Percentiles rank a stretch among this genome's conserved stretches.
phyloP scores from a whole-genome alignment of 2,888 invertebrate genomes.

The Dryocosmus kuriphilus region DNA sequence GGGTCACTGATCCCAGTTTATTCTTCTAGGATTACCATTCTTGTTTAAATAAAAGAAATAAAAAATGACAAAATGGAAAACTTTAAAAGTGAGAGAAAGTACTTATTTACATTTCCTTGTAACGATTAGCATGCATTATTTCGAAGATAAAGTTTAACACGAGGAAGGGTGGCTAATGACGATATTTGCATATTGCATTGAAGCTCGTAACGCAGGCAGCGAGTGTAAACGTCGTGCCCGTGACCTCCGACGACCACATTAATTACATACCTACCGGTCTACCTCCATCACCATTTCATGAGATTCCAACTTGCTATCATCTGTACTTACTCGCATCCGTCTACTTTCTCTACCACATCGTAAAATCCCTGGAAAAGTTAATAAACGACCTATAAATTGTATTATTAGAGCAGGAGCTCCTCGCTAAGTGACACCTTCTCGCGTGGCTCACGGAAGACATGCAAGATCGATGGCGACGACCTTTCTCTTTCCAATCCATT shows the following conservation, averaged over 20 bases:
- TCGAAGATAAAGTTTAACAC: conserved; percentile 20
- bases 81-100: not conserved
- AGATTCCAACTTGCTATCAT: conserved; percentile 44
- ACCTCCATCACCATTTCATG: conserved; percentile 43
- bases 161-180: conserved; percentile 43
- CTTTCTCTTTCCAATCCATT: conserved; percentile 35
- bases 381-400: conserved; percentile 23
- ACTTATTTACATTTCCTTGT: conserved; percentile 19
- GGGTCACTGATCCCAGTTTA: too few species aligned
- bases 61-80: not conserved
- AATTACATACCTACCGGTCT: too few species aligned
- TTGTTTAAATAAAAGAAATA: not conserved
- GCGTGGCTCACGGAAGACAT: conserved; percentile 2
- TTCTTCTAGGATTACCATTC: not conserved
- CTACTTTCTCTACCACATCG: conserved; percentile 47
- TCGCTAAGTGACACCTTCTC: conserved; percentile 34
- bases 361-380: conserved; percentile 14
- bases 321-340: conserved; percentile 8
- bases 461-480: conserved; percentile 25
- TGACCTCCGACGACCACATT: conserved; percentile 41
- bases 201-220: conserved; percentile 21
- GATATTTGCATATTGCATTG: conserved; percentile 52
- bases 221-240: conserved; percentile 46
- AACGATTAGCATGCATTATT: conserved; percentile 31
- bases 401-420: conserved; percentile 14